Evolutionary conservation across 2,888 invertebrate species (phyloP).

Genomic region (Myathropa florea): DNA sequence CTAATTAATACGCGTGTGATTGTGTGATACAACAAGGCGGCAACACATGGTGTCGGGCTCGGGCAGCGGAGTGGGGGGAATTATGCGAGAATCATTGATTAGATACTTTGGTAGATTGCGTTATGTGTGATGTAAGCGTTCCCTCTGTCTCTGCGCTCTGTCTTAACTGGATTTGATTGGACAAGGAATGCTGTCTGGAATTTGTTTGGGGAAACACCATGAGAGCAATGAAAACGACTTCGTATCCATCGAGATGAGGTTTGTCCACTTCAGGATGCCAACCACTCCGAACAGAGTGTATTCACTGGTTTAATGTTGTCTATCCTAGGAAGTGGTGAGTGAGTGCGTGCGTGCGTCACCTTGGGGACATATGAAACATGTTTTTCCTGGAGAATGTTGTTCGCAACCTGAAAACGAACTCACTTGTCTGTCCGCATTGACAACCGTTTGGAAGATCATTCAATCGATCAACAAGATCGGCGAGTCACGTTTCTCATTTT

Average conservation of each 20-base stretch:
- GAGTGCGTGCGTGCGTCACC: too few relatives aligned
- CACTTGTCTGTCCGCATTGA: too few relatives aligned
- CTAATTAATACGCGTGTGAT: slow-evolving; percentile 60
- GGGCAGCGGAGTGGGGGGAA: not conserved
- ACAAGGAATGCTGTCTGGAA: slow-evolving; percentile 8
- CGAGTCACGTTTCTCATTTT: too few relatives aligned
- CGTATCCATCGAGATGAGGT: not conserved
- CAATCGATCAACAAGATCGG: too few relatives aligned
- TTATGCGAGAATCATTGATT: slow-evolving; percentile 11
- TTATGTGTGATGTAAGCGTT: slow-evolving; percentile 19
- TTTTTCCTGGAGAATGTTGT: too few relatives aligned
- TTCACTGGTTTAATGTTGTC: not conserved
- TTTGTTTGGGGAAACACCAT: slow-evolving; percentile 2
- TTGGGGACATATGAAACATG: too few relatives aligned
- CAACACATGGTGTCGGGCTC: not conserved
- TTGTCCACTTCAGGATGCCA: not conserved
- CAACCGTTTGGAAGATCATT: too few relatives aligned
- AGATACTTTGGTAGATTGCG: slow-evolving; percentile 14
- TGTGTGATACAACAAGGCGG: slow-evolving; percentile 40
- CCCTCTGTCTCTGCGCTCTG: not conserved
- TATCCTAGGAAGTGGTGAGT: not conserved
- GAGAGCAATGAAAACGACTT: not conserved
- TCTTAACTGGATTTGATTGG: slow-evolving; percentile 23
- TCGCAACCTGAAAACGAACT: too few relatives aligned
- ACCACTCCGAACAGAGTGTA: not conserved